A percentile compares a stretch with the other conserved stretches of the same genome.
These are phyloP conservation scores for Athrips mouffetella DNA, from an alignment of 2,888 invertebrate species.

Conservation along the genomic window DNA sequence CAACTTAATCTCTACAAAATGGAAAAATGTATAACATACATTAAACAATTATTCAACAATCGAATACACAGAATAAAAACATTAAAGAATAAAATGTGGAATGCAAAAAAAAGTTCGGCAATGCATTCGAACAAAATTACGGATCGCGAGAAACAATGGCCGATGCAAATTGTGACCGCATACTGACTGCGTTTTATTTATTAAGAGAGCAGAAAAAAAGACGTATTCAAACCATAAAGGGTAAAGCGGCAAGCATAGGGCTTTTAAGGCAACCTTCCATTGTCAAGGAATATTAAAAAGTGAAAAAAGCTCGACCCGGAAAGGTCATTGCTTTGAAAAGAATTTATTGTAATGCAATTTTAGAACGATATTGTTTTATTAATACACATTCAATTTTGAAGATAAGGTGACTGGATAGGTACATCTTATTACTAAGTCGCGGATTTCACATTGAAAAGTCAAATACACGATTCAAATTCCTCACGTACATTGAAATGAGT, in stretches of 20 bases:
- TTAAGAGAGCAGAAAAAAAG: conserved; percentile 50
- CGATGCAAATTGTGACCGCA: conserved; percentile 63
- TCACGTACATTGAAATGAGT: background rate
- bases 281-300: conserved; percentile 50
- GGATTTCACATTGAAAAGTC: background rate
- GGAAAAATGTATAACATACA: background rate
- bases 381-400: too few species aligned
- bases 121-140: conserved; percentile 55
- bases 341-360: conserved; percentile 29
- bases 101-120: conserved; percentile 44
- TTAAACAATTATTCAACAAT: conserved; percentile 9
- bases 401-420: background rate
- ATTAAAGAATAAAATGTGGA: conserved; percentile 33
- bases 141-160: conserved; percentile 64
- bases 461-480: background rate
- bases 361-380: background rate
- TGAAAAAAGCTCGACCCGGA: conserved; percentile 41
- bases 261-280: conserved; percentile 53
- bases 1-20: background rate
- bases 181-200: conserved; percentile 53
- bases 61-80: conserved; percentile 35
- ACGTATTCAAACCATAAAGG: conserved; percentile 55
- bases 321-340: conserved; percentile 38
- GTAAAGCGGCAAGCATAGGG: conserved; percentile 32
- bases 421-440: background rate